These are phyloP conservation scores for Ecdyonurus torrentis DNA, from an alignment of 2,888 invertebrate species.

Conservation along the genomic window DNA sequence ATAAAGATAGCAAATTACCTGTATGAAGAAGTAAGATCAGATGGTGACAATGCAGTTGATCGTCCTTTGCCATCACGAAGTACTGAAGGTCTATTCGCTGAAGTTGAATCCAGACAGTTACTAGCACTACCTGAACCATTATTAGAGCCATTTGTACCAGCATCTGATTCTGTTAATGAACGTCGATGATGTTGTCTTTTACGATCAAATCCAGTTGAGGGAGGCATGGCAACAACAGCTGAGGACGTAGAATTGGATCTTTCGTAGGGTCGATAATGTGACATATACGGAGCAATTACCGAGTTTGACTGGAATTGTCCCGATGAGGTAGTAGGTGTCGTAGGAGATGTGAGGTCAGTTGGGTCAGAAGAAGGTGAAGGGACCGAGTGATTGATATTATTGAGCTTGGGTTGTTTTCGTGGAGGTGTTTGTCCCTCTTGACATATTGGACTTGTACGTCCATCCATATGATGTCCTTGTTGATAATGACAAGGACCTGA, in stretches of 20 bases:
- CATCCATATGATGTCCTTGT: not conserved
- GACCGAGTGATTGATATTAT: slow-evolving; percentile 7
- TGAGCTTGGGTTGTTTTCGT: slow-evolving; percentile 13
- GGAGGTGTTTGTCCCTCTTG: not conserved
- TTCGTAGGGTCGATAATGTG: slow-evolving; percentile 2
- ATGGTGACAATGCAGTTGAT: not conserved
- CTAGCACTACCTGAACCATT: slow-evolving; percentile 17
- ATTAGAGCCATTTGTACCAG: slow-evolving; percentile 14
- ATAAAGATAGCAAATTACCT: not conserved
- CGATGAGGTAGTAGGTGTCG: slow-evolving; percentile 1
- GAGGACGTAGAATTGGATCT: not conserved
- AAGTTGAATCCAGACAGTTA: slow-evolving; percentile 15
- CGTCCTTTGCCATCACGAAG: slow-evolving; percentile 35
- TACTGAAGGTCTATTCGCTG: slow-evolving; percentile 41
- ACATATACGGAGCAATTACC: slow-evolving; percentile 5
- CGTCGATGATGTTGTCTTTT: not conserved
- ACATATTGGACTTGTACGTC: not conserved
- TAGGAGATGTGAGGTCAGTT: not conserved
- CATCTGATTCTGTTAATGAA: not conserved
- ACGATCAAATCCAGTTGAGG: slow-evolving; percentile 13
- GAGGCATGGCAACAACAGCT: slow-evolving; percentile 20
- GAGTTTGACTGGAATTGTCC: not conserved
- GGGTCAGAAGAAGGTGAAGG: slow-evolving; percentile 1
- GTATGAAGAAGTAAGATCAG: not conserved
- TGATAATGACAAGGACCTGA: slow-evolving; percentile 15